Conservation (phyloP, 35 echinoderm and acorn worm genomes). For the Apostichopus parvimensis region DNA sequence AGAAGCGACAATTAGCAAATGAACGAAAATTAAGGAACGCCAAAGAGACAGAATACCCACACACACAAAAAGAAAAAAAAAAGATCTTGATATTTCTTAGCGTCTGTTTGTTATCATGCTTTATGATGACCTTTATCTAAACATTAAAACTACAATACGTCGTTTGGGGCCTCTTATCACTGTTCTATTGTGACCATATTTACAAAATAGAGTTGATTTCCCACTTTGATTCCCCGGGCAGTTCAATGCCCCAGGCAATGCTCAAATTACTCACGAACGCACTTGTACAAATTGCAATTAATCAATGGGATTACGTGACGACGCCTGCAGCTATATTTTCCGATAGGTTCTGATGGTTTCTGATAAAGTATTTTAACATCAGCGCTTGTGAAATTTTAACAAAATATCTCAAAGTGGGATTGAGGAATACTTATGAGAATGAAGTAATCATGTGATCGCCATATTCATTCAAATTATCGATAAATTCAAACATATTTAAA, state of each 20-base stretch:
- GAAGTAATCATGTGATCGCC: slow-evolving; percentile 17
- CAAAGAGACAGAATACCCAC: neutral
- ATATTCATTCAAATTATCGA: slow-evolving; percentile 16
- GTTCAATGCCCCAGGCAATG: slow-evolving; percentile 23
- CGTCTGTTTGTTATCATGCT: slow-evolving; percentile 34
- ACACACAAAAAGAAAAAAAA: neutral
- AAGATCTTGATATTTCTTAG: slow-evolving; percentile 47
- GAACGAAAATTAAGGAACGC: slow-evolving; percentile 42
- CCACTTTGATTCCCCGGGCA: slow-evolving; percentile 10
- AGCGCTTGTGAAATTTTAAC: neutral
- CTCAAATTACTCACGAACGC: slow-evolving; percentile 47
- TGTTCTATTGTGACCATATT: slow-evolving; percentile 50
- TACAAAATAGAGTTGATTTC: slow-evolving; percentile 47
- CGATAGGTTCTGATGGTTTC: slow-evolving; percentile 3
- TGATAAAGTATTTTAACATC: slow-evolving; percentile 39
- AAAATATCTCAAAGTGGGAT: neutral
- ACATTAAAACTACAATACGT: slow-evolving; percentile 48
- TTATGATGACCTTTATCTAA: slow-evolving; percentile 53
- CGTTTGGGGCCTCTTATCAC: slow-evolving; percentile 53
- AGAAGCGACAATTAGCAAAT: slow-evolving; percentile 48
- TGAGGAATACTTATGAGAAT: slow-evolving; percentile 10
- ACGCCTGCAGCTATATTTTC: slow-evolving; percentile 44
- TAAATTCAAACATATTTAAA: slow-evolving; percentile 1
- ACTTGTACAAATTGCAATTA: slow-evolving; percentile 62
- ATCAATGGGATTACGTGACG: slow-evolving; percentile 51